Evolutionary conservation across 2,797 vertebrate genomes (phyloP), one percentile per base, ranked within the genome.

Genomic region (Neomorphus geoffroyi): DNA sequence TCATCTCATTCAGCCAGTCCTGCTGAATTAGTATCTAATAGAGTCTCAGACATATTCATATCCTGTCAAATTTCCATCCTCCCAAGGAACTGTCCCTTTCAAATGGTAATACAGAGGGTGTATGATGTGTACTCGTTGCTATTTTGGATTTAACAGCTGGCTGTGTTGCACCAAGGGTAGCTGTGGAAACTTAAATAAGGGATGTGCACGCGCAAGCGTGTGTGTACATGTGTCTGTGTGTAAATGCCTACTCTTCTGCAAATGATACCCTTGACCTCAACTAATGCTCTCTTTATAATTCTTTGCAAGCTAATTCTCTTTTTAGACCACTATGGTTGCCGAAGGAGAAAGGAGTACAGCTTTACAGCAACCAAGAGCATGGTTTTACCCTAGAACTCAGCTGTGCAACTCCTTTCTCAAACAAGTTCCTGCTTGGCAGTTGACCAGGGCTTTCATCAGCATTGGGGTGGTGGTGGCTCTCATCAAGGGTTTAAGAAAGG

Each of bases 21-120:
- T 77, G 82, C 85, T 96, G 95, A 97, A 96, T 95, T 95, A 96
- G 90, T 92, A 90, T 93, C 95, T 96, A 95, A 95, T 95, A 95
- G 95, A 94, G 82, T 77, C 91, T 95, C 95, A 96, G 92, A 96
- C 92, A 96, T 94, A 97, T 96, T 96, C 96, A 96, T 97, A 97
- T 95, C 92, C 95, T 97, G 94, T 96, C 96, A 96, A 91, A 96
- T 92, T 92, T 86, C 90, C 93, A 85, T 94, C 94, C 90, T 96
- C 91, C 94, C 88, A 82, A 94, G 93, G 93, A 97, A 92, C 87
- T 78, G 93, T 92, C 94, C 96, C 88, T 96, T 97, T 97, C 91
- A 97, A 96, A 96, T 97, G 96, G 94, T 96, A 96, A 97, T 96
- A 90, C 58, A 67, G 93, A 95, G 93, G 95, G 95, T 88, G 90